These are phyloP conservation scores for Bradypus variegatus DNA, from an alignment of 2,797 vertebrate genomes.

Conservation along the genomic window DNA sequence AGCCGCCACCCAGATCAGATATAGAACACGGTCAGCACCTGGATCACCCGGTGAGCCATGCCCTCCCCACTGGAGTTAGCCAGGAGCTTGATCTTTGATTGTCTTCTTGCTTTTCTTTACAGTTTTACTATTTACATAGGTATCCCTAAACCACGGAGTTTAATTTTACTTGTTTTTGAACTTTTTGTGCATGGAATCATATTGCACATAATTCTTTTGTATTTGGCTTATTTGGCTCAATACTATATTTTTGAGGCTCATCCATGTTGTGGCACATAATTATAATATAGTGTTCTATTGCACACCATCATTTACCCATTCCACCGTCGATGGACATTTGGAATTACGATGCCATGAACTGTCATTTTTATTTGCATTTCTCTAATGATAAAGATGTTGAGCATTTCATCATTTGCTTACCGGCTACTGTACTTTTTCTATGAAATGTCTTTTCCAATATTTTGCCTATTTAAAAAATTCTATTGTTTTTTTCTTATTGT, in stretches of 20 bases:
- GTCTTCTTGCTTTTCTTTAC: background rate
- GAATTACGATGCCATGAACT: background rate
- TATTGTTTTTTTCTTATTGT: background rate
- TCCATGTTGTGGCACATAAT: no score
- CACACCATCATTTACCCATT: no score
- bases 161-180: background rate
- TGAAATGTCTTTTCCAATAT: background rate
- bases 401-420: background rate
- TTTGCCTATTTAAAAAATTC: background rate
- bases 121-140: background rate
- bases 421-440: background rate
- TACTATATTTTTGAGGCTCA: no score
- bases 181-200: no score
- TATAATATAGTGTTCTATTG: no score
- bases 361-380: background rate
- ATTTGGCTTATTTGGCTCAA: no score
- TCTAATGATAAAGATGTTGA: background rate
- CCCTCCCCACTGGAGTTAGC: background rate
- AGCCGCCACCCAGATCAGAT: background rate
- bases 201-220: no score
- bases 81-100: background rate
- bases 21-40: background rate
- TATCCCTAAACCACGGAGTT: background rate
- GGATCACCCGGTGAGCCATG: background rate
- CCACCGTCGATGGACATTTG: background rate